Evolutionary conservation across 2,888 invertebrate species (phyloP).

Genomic region (Gortyna flavago): DNA sequence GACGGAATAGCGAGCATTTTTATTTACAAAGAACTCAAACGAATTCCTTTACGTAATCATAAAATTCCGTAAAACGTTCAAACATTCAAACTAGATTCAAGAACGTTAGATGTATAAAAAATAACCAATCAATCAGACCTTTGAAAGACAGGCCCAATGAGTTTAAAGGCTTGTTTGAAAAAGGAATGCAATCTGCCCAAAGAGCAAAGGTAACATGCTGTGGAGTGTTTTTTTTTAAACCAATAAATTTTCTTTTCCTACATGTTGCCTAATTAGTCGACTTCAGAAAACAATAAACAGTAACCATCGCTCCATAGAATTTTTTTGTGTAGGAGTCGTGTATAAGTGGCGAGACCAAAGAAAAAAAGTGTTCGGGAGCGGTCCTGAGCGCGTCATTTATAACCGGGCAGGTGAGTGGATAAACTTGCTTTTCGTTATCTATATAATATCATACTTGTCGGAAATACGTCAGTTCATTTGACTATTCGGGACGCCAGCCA

Average conservation of each 20-base stretch:
- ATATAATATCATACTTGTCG: too few relatives aligned
- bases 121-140: constrained; percentile 56
- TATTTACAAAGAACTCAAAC: constrained; percentile 44
- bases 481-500: too few relatives aligned
- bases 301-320: too few relatives aligned
- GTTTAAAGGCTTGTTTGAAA: constrained; percentile 52
- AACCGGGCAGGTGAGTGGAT: too few relatives aligned
- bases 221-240: constrained; percentile 1
- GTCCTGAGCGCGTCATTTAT: too few relatives aligned
- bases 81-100: constrained; percentile 52
- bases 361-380: too few relatives aligned
- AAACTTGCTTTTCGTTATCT: too few relatives aligned
- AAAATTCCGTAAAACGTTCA: constrained; percentile 38
- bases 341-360: too few relatives aligned
- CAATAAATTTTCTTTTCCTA: not conserved
- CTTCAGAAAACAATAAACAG: too few relatives aligned
- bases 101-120: constrained; percentile 42
- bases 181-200: constrained; percentile 44
- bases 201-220: constrained; percentile 39
- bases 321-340: too few relatives aligned
- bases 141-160: constrained; percentile 63
- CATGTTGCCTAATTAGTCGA: too few relatives aligned
- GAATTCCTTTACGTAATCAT: constrained; percentile 45
- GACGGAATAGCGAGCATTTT: constrained; percentile 35
- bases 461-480: too few relatives aligned